A percentile compares a stretch with the other conserved stretches of the same genome.
These are phyloP conservation scores for Pteria penguin DNA, from an alignment of 2,888 invertebrate genomes.

Conservation along the genomic window DNA sequence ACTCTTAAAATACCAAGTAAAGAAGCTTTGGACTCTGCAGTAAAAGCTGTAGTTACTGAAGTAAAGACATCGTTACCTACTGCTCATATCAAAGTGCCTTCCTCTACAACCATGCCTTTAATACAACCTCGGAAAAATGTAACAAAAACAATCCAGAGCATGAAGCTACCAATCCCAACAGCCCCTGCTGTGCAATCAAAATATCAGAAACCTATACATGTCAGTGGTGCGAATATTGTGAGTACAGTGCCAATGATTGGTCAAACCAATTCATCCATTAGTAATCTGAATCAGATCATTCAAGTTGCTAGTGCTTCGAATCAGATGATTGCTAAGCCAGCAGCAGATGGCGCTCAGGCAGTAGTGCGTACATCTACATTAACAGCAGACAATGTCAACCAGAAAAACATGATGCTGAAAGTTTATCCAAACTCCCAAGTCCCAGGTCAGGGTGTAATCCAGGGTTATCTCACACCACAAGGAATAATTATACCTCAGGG, in stretches of 20 bases:
- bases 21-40: constrained; percentile 62
- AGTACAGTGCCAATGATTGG: neutral
- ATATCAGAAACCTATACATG: neutral
- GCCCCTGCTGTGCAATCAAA: constrained; percentile 58
- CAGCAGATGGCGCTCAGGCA: neutral
- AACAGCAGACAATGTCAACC: constrained; percentile 13
- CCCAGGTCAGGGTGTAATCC: constrained; percentile 58
- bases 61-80: constrained; percentile 73
- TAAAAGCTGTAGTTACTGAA: constrained; percentile 67
- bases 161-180: constrained; percentile 75
- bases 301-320: neutral
- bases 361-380: neutral
- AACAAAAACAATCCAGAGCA: constrained; percentile 73
- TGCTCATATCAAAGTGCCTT: constrained; percentile 73
- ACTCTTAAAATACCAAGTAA: constrained; percentile 62
- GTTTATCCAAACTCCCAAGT: constrained; percentile 54
- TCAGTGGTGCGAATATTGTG: neutral
- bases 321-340: neutral
- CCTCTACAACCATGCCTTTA: constrained; percentile 69
- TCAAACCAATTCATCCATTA: neutral
- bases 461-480: constrained; percentile 64
- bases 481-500: constrained; percentile 56
- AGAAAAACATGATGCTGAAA: constrained; percentile 60
- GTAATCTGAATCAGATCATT: neutral
- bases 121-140: constrained; percentile 68